Conservation (phyloP, 2,888 invertebrate genomes). For the Cheilosia vernalis region DNA sequence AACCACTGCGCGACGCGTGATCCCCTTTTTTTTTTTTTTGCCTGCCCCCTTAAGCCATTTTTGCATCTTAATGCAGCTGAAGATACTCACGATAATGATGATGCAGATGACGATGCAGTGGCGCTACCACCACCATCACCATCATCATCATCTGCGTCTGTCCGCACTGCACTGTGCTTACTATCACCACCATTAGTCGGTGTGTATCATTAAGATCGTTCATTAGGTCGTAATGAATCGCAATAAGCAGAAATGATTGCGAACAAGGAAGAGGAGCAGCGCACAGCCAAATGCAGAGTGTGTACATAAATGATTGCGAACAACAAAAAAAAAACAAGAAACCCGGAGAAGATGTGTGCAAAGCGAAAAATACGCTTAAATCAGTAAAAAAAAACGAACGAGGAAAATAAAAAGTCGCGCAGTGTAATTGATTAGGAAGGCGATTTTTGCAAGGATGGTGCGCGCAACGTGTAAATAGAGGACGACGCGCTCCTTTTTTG, state of each 20-base stretch:
- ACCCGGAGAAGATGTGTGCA: neutral
- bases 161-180: constrained; percentile 17
- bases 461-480: neutral
- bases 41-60: constrained; percentile 13
- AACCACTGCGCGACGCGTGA: constrained; percentile 40
- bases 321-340: constrained; percentile 8
- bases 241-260: constrained; percentile 69
- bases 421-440: constrained; percentile 62
- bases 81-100: constrained; percentile 25
- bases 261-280: constrained; percentile 53
- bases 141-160: constrained; percentile 7
- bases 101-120: constrained; percentile 43
- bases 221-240: constrained; percentile 70
- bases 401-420: constrained; percentile 17
- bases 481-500: constrained; percentile 31
- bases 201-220: constrained; percentile 73
- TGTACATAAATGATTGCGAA: constrained; percentile 44
- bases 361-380: constrained; percentile 22
- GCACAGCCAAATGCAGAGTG: constrained; percentile 44
- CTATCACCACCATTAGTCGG: constrained; percentile 53
- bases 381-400: constrained; percentile 7
- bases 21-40: constrained; percentile 22
- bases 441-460: constrained; percentile 45
- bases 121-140: constrained; percentile 48
- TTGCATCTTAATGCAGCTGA: constrained; percentile 46